Percentiles rank a stretch among this genome's conserved stretches.
Conservation (phyloP, 37 sponge, comb jelly and placozoan species). For the Eunapius fragilis region DNA sequence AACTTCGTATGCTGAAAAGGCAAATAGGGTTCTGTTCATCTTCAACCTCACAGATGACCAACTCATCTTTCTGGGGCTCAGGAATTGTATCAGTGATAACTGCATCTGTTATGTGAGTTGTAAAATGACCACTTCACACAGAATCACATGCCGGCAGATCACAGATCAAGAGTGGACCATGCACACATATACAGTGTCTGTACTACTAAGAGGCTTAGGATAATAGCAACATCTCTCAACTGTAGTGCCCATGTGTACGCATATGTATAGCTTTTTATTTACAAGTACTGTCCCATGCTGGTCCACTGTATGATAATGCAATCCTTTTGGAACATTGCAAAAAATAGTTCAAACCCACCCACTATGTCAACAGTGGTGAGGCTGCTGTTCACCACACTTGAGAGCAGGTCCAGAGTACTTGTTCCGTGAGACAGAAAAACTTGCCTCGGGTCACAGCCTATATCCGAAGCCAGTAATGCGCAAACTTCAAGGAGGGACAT, state of each 20-base stretch:
- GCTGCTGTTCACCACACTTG: not conserved
- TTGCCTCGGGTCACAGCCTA: not conserved
- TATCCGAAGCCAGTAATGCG: not conserved
- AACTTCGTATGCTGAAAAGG: not conserved
- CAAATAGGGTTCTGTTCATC: not conserved
- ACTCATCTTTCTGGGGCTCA: not conserved
- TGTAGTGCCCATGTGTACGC: too few species aligned
- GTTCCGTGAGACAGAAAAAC: not conserved
- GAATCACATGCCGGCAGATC: not conserved
- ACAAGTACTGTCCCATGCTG: too few species aligned
- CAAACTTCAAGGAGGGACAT: not conserved
- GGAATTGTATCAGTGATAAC: not conserved
- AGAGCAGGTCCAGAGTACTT: not conserved
- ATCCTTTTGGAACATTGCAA: too few species aligned
- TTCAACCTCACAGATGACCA: not conserved
- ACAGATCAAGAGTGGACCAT: not conserved
- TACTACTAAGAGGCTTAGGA: too few species aligned
- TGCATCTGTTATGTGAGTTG: not conserved
- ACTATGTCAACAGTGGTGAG: not conserved
- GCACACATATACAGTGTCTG: not conserved
- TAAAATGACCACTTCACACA: not conserved
- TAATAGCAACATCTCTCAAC: too few species aligned
- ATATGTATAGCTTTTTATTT: too few species aligned
- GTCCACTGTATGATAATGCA: too few species aligned
- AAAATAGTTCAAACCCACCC: not conserved